These are phyloP conservation scores for Sericinus montela DNA, from an alignment of 2,888 invertebrate genomes.

Conservation along the genomic window DNA sequence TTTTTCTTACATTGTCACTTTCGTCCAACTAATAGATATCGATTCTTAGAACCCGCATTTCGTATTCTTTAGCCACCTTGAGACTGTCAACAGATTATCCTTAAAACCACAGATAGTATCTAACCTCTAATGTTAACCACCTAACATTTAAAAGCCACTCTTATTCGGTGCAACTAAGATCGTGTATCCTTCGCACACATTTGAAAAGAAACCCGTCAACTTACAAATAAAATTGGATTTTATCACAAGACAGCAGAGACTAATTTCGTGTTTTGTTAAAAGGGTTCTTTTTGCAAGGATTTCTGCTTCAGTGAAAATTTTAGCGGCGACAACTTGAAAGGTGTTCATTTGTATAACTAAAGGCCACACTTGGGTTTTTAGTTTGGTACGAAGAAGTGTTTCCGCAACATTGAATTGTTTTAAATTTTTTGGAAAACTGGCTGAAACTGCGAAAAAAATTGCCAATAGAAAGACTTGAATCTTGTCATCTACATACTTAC, in stretches of 20 bases:
- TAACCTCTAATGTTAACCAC: conserved; percentile 5
- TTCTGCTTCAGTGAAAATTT: conserved; percentile 49
- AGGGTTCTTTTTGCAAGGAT: conserved; percentile 30
- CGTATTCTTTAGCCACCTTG: conserved; percentile 44
- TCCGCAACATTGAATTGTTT: conserved; percentile 49
- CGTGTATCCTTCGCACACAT: conserved; percentile 15
- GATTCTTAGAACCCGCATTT: conserved; percentile 51
- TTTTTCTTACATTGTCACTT: conserved; percentile 46
- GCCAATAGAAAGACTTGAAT: no score
- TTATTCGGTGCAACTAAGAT: conserved; percentile 19
- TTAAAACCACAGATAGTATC: conserved; percentile 38
- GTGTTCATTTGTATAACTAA: conserved; percentile 69
- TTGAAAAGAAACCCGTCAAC: background rate
- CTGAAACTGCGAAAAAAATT: no score
- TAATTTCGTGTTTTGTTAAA: background rate
- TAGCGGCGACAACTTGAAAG: conserved; percentile 55
- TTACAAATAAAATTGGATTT: background rate
- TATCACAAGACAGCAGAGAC: background rate
- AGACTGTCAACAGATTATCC: conserved; percentile 73
- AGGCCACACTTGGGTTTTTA: conserved; percentile 29
- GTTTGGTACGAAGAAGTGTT: conserved; percentile 37
- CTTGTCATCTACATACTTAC: no score
- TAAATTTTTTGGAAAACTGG: no score
- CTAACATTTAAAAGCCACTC: conserved; percentile 21
- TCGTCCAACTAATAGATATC: conserved; percentile 32